Evolutionary conservation across 2,888 invertebrate species (phyloP).

Genomic region (Slavum lentiscoides): DNA sequence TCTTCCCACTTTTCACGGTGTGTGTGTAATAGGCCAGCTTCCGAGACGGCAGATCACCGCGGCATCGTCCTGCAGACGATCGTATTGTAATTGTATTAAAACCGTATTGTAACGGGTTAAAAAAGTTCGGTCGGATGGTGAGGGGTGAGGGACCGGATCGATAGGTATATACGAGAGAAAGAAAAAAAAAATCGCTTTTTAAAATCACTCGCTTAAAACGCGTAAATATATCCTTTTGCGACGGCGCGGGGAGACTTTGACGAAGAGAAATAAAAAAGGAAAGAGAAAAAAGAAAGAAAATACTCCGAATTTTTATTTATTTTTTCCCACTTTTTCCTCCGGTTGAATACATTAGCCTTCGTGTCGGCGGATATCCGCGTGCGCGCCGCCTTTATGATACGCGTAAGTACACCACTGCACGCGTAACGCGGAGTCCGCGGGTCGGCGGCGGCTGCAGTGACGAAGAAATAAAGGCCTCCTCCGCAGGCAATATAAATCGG

Average conservation of each 20-base stretch:
- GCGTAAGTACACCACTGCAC: background rate
- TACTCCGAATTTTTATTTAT: constrained; percentile 24
- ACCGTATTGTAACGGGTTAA: too few species aligned
- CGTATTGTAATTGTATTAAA: too few species aligned
- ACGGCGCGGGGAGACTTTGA: constrained; percentile 1
- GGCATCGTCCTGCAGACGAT: too few species aligned
- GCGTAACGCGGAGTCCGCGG: constrained; percentile 4
- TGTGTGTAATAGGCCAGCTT: too few species aligned
- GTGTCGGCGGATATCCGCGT: constrained; percentile 48
- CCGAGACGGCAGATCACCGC: too few species aligned
- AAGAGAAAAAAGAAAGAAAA: background rate
- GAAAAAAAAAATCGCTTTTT: constrained; percentile 21
- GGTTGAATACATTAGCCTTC: constrained; percentile 41
- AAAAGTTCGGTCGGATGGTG: too few species aligned
- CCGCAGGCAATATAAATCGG: constrained; percentile 36
- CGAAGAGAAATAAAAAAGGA: background rate
- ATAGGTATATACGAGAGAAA: background rate
- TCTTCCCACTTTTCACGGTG: too few species aligned
- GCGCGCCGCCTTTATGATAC: constrained; percentile 38
- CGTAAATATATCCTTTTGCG: constrained; percentile 42
- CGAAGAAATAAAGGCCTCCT: constrained; percentile 31
- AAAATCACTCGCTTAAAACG: constrained; percentile 41
- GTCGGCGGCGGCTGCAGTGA: constrained; percentile 19
- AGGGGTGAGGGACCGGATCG: too few species aligned
- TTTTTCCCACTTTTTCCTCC: background rate